These are phyloP conservation scores for Epistrophe grossulariae DNA, from an alignment of 2,888 invertebrate genomes.

Conservation along the genomic window DNA sequence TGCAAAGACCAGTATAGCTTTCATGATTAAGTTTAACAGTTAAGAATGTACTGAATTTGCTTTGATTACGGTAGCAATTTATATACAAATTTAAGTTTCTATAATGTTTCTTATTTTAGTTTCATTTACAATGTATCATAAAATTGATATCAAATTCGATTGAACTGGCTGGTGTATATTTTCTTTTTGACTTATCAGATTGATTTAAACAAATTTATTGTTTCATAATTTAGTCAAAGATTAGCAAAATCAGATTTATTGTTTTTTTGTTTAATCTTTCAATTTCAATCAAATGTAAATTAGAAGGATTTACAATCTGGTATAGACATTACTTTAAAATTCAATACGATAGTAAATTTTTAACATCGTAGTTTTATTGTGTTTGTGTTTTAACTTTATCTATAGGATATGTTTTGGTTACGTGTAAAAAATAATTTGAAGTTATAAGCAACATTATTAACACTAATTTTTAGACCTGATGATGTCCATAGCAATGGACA, in stretches of 20 bases:
- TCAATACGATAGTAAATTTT: too few species aligned
- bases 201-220: neutral
- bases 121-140: conserved; percentile 6
- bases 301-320: neutral
- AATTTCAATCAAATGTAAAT: neutral
- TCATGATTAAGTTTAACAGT: conserved; percentile 77
- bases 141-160: conserved; percentile 18
- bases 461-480: too few species aligned
- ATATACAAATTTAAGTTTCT: conserved; percentile 14
- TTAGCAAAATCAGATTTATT: conserved; percentile 7
- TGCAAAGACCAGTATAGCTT: conserved; percentile 78
- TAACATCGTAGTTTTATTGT: too few species aligned
- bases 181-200: neutral
- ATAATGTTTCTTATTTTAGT: too few species aligned
- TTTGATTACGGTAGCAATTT: conserved; percentile 26
- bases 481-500: too few species aligned
- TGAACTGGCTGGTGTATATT: neutral
- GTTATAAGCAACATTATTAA: too few species aligned
- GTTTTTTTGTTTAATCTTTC: neutral
- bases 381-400: too few species aligned
- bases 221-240: neutral
- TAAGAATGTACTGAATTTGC: conserved; percentile 8
- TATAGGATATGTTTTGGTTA: too few species aligned
- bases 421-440: too few species aligned
- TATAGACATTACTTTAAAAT: neutral